phyloP scores from a whole-genome alignment of 2,797 vertebrate genomes.

The Tragelaphus oryx region DNA sequence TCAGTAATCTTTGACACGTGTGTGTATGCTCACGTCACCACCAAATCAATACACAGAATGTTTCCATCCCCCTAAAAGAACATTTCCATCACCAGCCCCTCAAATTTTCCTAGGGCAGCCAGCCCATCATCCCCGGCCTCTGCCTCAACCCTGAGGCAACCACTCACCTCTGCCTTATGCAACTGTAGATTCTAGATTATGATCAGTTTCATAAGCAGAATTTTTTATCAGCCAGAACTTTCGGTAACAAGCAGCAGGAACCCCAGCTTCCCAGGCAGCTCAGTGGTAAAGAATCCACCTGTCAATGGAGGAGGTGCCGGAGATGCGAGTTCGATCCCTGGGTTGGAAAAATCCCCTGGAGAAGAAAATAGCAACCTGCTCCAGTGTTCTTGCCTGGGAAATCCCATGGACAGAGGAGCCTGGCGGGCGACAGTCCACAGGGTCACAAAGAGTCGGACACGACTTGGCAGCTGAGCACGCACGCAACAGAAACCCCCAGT shows the following conservation, averaged over 20 bases:
- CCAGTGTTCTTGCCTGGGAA: neutral
- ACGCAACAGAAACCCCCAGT: neutral
- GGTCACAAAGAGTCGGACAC: neutral
- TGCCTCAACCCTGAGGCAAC: neutral
- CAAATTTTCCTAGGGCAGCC: neutral
- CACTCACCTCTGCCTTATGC: neutral
- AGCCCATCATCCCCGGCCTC: no score
- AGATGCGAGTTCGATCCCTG: neutral
- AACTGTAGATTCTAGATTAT: accelerated
- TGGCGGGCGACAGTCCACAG: neutral
- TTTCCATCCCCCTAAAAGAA: accelerated
- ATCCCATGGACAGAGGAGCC: neutral
- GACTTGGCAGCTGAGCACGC: neutral
- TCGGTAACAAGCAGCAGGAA: neutral
- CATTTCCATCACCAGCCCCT: accelerated
- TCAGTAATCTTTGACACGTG: accelerated
- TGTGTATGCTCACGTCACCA: accelerated
- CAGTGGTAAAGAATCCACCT: neutral
- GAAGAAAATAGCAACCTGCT: neutral
- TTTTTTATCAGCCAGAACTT: neutral
- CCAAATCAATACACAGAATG: accelerated
- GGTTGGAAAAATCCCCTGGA: neutral
- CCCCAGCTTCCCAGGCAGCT: neutral
- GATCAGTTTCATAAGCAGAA: accelerated
- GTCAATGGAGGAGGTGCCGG: neutral